Evolutionary conservation across 2,888 invertebrate genomes (phyloP), one percentile per base, ranked within the genome.

Genomic region (Rhogogaster chlorosoma): DNA sequence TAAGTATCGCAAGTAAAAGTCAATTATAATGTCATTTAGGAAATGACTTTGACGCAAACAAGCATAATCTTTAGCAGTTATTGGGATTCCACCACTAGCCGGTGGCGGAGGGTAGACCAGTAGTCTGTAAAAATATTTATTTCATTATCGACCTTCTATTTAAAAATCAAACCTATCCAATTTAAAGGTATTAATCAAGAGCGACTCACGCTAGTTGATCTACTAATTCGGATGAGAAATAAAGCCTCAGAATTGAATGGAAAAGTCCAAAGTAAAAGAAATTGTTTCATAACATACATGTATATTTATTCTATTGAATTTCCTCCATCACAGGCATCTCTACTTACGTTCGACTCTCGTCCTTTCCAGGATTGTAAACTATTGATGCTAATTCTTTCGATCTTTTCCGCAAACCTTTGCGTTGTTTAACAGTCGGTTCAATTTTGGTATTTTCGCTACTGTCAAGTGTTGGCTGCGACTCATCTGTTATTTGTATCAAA

Each of bases 11-110:
- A 99, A 94, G 94, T 98, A 99, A 94, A 99, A 99, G 93, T 99
- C 98, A 88, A 99, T 98, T 83, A 99, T 98, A 88, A 97, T 97
- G 94, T 99, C 99, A 94, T 99, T 99, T 84, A 99, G 94, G 94
- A 98, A 99, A 91, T 97, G 97, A 93, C 98, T 98, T 90, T 97
- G 96, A 45, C 97, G 97, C 88, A 99, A 94, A 94, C 98, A 98
- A 93, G 96, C 96, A 90, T 97, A 97, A 93, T 98, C 98, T 94
- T 98, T 97, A 42, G 97, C 97, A 87, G 97, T 98, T 53, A 98
- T 97, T 26, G 97, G 95, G 87, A 98, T 96, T 18, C 97, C 97
- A 85, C 97, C 97, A 91, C 96, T 96, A 0, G 96, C 97, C 26
- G 97, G 97, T 26, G 97, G 97, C 2, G 96, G 96, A 93, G 77